Base-by-base conservation (phyloP, 2,113 vertebrate genomes). In the Oncorhynchus gorbuscha region DNA sequence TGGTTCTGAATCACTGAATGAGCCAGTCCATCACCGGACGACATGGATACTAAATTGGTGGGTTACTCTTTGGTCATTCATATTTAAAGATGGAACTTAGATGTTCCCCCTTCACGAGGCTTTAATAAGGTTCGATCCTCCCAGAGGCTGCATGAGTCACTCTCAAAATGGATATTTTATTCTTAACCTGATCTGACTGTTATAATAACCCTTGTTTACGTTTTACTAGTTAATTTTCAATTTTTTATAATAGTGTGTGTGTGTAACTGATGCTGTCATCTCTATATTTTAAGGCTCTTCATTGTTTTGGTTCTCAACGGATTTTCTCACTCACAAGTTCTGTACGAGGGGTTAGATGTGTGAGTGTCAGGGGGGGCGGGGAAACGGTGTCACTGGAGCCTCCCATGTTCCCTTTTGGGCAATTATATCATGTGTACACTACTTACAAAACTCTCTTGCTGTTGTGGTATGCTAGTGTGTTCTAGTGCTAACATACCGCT, bases 71-170 rank as follows among this genome's bases (percentile, higher is more conserved):
- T 61, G 73, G 85, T 90, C 87, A 89, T 92, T 90, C 86, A 90
- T 88, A 89, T 89, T 86, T 84, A 86, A 85, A 89, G 86, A 82
- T 89, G 86, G 89, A 85, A 92, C 90, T 93, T 89, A 77, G 81
- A 81, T 90, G 79, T 81, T 82, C 82, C 28, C n/a, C 71, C 65
- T 88, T 91, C 87, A 85, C 79, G 71, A 79, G 77, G 76, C 79
- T 81, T 79, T 89, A 85, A 93, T 91, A 88, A 81, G 81, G 85
- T 83, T 83, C 82, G 45, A 81, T 89, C 75, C 82, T 84, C 81
- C 88, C 82, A 71, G n/a, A 11, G 80, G 88, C 67, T 73, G 74
- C 35, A 83, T 91, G 90, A 92, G 82, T 93, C 91, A 92, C 59
- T 9, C 59, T 62, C 18, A 22, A 62, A 30, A 77, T 66, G 62